Base-by-base conservation (phyloP, 2,113 vertebrate species). In the Rutilus rutilus region DNA sequence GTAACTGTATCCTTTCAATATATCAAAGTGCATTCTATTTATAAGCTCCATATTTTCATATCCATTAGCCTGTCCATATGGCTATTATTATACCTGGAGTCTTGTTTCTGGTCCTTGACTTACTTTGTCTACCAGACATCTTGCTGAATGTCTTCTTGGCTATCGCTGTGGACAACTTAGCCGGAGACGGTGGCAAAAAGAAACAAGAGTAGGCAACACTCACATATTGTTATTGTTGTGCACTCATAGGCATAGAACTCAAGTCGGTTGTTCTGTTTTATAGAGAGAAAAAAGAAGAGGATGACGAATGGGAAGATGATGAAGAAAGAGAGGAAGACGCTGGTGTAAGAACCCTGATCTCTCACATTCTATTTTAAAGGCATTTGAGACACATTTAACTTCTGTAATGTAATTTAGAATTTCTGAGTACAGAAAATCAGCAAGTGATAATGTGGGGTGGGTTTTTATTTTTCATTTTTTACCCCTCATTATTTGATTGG, bases 1-100 rank as follows among this genome's bases (percentile, higher is more conserved):
- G 97, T 78, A 99, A 99, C 93, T 99, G 97, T 97, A 97, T 97
- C 97, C 95, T 92, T 74, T 88, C 69, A 54, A 1, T 36, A 10
- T 45, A 27, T 25, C 19, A 19, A 19, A 45, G 14, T 14, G 21
- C n/a, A n/a, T n/a, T n/a, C n/a, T n/a, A n/a, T n/a, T n/a, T n/a
- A n/a, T n/a, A n/a, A n/a, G n/a, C n/a, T n/a, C n/a, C n/a, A n/a
- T n/a, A n/a, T n/a, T n/a, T n/a, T n/a, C n/a, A n/a, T n/a, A n/a
- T n/a, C n/a, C n/a, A n/a, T n/a, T n/a, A n/a, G n/a, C 52, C 27
- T 80, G 12, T 75, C 25, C 60, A 57, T 52, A 25, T 25, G 5
- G 6, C 39, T 74, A 27, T 50, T 69, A 25, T 54, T 57, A 17
- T 36, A 67, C 50, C 17, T 65, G 25, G 42, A 30, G 15, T 71